A percentile compares a stretch with the other conserved stretches of the same genome.
Evolutionary conservation across 2,113 vertebrate species (phyloP).

Genomic region (Forbesichthys papilliferus): DNA sequence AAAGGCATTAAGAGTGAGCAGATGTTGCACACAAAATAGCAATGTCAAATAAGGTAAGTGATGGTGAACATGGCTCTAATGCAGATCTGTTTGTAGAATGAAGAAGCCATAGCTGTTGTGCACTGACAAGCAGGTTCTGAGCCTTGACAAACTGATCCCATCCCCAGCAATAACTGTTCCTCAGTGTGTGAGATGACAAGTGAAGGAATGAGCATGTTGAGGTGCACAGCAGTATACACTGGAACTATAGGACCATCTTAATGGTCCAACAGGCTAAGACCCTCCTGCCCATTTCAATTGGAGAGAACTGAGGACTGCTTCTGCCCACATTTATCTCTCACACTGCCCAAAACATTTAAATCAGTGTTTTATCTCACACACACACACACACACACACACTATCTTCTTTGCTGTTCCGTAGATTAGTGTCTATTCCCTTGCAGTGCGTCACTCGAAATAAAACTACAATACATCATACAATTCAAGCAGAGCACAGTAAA

Average conservation of each 20-base stretch:
- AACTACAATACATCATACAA: conserved; percentile 25
- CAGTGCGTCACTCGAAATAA: conserved; percentile 6
- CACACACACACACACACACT: conserved; percentile 18
- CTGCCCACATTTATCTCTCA: conserved; percentile 15
- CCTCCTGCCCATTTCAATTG: conserved; percentile 67
- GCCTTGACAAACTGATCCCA: conserved; percentile 28
- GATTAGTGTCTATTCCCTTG: conserved; percentile 36
- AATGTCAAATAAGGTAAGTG: background rate
- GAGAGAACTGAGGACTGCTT: conserved; percentile 61
- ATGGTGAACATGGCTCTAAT: background rate
- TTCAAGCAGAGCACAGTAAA: background rate
- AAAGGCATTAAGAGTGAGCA: no score
- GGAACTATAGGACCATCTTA: conserved; percentile 57
- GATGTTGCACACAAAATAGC: no score
- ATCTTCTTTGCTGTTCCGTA: conserved; percentile 13
- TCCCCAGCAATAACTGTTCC: conserved; percentile 28
- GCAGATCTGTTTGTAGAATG: background rate
- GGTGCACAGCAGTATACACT: conserved; percentile 24
- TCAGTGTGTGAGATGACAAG: conserved; percentile 17
- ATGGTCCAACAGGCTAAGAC: conserved; percentile 43
- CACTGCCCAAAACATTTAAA: conserved; percentile 14
- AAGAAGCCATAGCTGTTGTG: background rate
- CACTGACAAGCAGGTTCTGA: conserved; percentile 10
- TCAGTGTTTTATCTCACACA: conserved; percentile 43
- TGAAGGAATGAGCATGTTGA: conserved; percentile 24